Evolutionary conservation across 2,888 invertebrate genomes (phyloP).

Genomic region (Lomographa bimaculata): DNA sequence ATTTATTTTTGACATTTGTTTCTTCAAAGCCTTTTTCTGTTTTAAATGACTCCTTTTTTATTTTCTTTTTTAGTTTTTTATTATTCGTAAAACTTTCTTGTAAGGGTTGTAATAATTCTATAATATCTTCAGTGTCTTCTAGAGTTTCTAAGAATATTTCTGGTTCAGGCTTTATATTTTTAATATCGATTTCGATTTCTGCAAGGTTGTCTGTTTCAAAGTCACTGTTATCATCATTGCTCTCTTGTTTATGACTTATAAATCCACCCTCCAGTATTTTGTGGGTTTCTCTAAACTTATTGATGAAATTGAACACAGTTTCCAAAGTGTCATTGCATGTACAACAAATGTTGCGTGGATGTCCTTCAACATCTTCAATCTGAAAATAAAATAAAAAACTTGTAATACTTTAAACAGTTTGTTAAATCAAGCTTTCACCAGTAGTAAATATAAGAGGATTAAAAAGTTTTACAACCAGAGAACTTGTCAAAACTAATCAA

Average conservation of each 20-base stretch:
- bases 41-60: slow-evolving; percentile 15
- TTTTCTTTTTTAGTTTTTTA: slow-evolving; percentile 36
- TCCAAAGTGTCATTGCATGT: slow-evolving; percentile 56
- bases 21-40: slow-evolving; percentile 27
- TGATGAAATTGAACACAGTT: slow-evolving; percentile 54
- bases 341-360: slow-evolving; percentile 63
- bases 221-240: slow-evolving; percentile 46
- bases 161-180: slow-evolving; percentile 44
- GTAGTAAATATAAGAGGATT: no score
- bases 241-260: slow-evolving; percentile 40
- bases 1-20: slow-evolving; percentile 29
- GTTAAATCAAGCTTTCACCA: no score
- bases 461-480: no score
- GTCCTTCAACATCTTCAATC: slow-evolving; percentile 67
- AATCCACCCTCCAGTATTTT: slow-evolving; percentile 51
- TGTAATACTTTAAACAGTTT: no score
- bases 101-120: slow-evolving; percentile 40
- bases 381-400: slow-evolving; percentile 49
- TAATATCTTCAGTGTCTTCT: slow-evolving; percentile 36
- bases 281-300: slow-evolving; percentile 56
- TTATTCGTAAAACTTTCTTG: slow-evolving; percentile 15
- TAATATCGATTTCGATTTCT: slow-evolving; percentile 41
- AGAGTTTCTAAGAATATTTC: slow-evolving; percentile 11
- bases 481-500: no score
- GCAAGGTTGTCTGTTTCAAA: slow-evolving; percentile 31